Evolutionary conservation across 2,888 invertebrate species (phyloP).

Genomic region (Eupelmus urozonus): DNA sequence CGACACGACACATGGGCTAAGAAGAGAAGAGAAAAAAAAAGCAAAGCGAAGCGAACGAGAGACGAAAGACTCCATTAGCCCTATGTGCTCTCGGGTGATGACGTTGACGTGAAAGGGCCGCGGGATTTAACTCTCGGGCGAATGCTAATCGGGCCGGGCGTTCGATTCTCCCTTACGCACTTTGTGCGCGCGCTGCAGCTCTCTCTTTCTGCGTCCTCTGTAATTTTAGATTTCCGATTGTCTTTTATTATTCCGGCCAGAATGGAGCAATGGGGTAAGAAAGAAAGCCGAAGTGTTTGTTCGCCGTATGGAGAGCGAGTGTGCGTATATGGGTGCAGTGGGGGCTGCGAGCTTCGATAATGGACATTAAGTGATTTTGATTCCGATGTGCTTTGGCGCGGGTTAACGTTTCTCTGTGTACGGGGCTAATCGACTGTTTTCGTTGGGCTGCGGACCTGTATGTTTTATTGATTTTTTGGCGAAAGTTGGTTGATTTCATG

Average conservation of each 20-base stretch:
- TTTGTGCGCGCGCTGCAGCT: slow-evolving; percentile 27
- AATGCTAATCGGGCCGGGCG: slow-evolving; percentile 63
- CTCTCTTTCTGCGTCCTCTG: slow-evolving; percentile 46
- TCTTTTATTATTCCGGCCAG: slow-evolving; percentile 43
- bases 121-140: slow-evolving; percentile 62
- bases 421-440: slow-evolving; percentile 33
- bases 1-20: slow-evolving; percentile 55
- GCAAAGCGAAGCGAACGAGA: not conserved
- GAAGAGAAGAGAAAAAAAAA: not conserved
- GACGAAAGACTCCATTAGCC: slow-evolving; percentile 57
- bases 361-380: slow-evolving; percentile 60
- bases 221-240: slow-evolving; percentile 61
- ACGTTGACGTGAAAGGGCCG: slow-evolving; percentile 63
- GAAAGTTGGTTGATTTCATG: slow-evolving; percentile 1
- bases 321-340: not conserved
- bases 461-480: slow-evolving; percentile 33
- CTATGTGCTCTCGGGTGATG: slow-evolving; percentile 46
- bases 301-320: not conserved
- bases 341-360: slow-evolving; percentile 44
- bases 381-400: slow-evolving; percentile 31
- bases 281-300: slow-evolving; percentile 56
- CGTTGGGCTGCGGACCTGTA: not conserved
- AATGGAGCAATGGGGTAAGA: slow-evolving; percentile 4
- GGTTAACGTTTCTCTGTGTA: not conserved
- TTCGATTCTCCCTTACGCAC: slow-evolving; percentile 50